A percentile compares a stretch with the other conserved stretches of the same genome.
These are phyloP conservation scores for Ochropacha duplaris DNA, from an alignment of 2,888 invertebrate species.

Conservation along the genomic window DNA sequence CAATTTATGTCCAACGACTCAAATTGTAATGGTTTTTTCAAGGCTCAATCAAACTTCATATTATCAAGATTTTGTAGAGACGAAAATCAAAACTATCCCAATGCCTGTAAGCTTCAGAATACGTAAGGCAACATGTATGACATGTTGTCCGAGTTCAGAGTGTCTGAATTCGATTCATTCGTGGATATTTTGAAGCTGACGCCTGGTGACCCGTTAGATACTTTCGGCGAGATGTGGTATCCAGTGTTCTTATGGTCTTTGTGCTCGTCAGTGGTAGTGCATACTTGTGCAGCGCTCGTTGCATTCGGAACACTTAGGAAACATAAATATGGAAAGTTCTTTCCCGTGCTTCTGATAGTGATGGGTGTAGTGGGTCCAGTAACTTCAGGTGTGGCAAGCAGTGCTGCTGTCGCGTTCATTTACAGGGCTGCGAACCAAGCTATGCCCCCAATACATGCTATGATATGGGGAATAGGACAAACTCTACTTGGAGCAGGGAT, in stretches of 20 bases:
- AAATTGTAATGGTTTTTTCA: no score
- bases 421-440: slow-evolving; percentile 94
- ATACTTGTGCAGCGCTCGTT: slow-evolving; percentile 94
- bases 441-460: slow-evolving; percentile 95
- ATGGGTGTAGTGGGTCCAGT: slow-evolving; percentile 96
- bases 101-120: slow-evolving; percentile 68
- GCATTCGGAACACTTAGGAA: slow-evolving; percentile 95
- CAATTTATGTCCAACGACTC: no score
- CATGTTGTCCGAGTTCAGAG: slow-evolving; percentile 82
- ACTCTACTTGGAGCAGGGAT: slow-evolving; percentile 94
- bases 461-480: slow-evolving; percentile 97
- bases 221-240: slow-evolving; percentile 97
- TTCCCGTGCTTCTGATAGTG: slow-evolving; percentile 92
- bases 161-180: slow-evolving; percentile 86
- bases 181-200: slow-evolving; percentile 87
- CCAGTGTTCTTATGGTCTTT: slow-evolving; percentile 98
- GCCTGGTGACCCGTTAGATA: slow-evolving; percentile 85
- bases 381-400: slow-evolving; percentile 93
- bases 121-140: slow-evolving; percentile 79
- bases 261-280: slow-evolving; percentile 96
- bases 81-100: slow-evolving; percentile 60
- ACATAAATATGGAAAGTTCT: slow-evolving; percentile 97
- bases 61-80: slow-evolving; percentile 23
- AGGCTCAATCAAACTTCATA: background rate
- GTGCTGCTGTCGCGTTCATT: slow-evolving; percentile 96